Evolutionary conservation across 2,113 vertebrate genomes (phyloP), one percentile per base, ranked within the genome.

Genomic region (Indicator indicator): DNA sequence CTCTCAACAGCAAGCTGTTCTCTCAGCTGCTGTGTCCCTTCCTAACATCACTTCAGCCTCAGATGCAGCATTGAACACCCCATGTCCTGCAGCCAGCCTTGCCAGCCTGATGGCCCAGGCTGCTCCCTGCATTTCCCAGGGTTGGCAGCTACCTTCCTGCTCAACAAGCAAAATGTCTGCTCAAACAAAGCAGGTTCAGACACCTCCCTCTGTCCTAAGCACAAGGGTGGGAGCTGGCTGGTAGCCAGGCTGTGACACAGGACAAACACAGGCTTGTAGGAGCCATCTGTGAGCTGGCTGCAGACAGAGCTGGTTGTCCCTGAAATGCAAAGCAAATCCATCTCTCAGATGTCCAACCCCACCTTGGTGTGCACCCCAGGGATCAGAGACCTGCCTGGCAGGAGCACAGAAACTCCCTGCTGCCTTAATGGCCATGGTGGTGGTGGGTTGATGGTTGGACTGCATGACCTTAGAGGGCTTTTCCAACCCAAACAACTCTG

Each of bases 11-110:
- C 59, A 88, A 83, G 72, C 86, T 93, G 72, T 88, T 83, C 85
- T 83, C 85, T 94, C 69, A 20, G 83, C 86, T 88, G 56, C 76
- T 2, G 1, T 93, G 58, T 96, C 88, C 96, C 94, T 95, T 78
- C 86, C 65, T 81, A 94, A 68, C 76, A 1, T 92, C 93, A 95
- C 95, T 96, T 93, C 79, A 95, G 88, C 65, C 62, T 90, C 76
- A 28, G 72, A 83, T 71, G 80, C 73, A 86, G 94, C 77, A 90
- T 81, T 80, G 65, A 33, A 75, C 12, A 20, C 33, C 42, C 21
- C 16, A 64, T 74, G 60, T 71, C 52, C 59, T 0, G 6, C 64
- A 50, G 85, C 60, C 19, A 1, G 55, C 36, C 77, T 69, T 48
- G 26, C 42, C 6, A 27, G 70, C 44, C 67, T 16, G 44, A 10